These are phyloP conservation scores for Aelia acuminata DNA, from an alignment of 2,888 invertebrate species.

Conservation along the genomic window DNA sequence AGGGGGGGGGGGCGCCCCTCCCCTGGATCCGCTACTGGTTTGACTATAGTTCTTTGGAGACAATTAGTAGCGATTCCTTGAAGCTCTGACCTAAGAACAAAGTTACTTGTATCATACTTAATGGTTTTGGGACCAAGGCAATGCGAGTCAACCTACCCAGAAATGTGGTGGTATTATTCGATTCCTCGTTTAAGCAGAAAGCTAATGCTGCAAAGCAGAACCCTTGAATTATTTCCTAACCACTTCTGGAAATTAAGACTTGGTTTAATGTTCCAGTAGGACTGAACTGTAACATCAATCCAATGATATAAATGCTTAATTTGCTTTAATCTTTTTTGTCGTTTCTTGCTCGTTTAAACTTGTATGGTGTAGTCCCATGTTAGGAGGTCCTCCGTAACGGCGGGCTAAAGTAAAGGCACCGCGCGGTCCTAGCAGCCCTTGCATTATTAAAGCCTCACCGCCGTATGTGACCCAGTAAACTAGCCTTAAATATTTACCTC, in stretches of 20 bases:
- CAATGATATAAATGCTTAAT: background rate
- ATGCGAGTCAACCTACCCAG: too few relatives aligned
- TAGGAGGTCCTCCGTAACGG: background rate
- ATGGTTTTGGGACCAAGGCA: too few relatives aligned
- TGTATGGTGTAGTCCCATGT: background rate
- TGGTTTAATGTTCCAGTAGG: background rate
- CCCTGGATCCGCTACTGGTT: too few relatives aligned
- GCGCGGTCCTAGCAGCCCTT: background rate
- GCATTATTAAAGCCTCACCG: background rate
- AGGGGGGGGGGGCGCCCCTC: too few relatives aligned
- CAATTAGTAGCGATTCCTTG: too few relatives aligned
- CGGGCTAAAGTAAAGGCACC: background rate
- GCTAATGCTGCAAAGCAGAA: too few relatives aligned
- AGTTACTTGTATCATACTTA: too few relatives aligned
- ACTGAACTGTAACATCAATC: background rate
- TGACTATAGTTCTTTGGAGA: too few relatives aligned
- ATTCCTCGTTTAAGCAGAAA: background rate
- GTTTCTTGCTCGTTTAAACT: background rate
- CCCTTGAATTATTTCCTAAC: background rate
- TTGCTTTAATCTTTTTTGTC: background rate
- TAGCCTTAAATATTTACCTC: background rate
- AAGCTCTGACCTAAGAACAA: too few relatives aligned
- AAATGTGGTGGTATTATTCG: background rate
- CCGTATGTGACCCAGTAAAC: conserved; percentile 2
- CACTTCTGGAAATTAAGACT: background rate